Conservation (phyloP, 2,113 vertebrate species). For the Heterotilapia buettikoferi region DNA sequence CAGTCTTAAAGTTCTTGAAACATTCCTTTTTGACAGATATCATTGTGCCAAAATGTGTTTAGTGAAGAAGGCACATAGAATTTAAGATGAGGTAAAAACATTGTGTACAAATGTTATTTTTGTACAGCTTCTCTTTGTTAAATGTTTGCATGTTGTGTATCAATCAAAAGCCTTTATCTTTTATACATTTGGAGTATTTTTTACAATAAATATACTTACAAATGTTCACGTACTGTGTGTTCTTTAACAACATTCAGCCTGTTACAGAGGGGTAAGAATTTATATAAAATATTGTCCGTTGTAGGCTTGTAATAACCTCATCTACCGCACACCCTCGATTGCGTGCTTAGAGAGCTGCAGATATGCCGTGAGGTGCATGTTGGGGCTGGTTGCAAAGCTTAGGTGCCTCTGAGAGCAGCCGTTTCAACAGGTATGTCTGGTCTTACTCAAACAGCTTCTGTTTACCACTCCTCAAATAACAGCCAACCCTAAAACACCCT, state of each 20-base stretch:
- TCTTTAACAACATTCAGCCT: background rate
- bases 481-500: background rate
- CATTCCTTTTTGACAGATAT: conserved; percentile 28
- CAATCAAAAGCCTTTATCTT: conserved; percentile 54
- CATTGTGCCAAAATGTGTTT: conserved; percentile 24
- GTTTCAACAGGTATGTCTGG: conserved; percentile 37
- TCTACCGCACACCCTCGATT: background rate
- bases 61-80: conserved; percentile 3
- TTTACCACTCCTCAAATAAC: background rate
- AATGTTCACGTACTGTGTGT: background rate
- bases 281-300: background rate
- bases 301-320: background rate
- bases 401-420: background rate
- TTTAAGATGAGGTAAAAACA: background rate
- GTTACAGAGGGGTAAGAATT: background rate
- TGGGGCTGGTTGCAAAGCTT: conserved; percentile 3
- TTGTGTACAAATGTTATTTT: conserved; percentile 12
- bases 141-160: conserved; percentile 56
- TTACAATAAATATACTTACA: conserved; percentile 64
- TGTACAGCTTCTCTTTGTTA: conserved; percentile 32
- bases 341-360: background rate
- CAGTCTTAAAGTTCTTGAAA: background rate
- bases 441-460: background rate
- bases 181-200: conserved; percentile 62
- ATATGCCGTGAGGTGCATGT: background rate